Evolutionary conservation across 2,113 vertebrate genomes (phyloP).

Genomic region (Grammomys dolichurus): DNA sequence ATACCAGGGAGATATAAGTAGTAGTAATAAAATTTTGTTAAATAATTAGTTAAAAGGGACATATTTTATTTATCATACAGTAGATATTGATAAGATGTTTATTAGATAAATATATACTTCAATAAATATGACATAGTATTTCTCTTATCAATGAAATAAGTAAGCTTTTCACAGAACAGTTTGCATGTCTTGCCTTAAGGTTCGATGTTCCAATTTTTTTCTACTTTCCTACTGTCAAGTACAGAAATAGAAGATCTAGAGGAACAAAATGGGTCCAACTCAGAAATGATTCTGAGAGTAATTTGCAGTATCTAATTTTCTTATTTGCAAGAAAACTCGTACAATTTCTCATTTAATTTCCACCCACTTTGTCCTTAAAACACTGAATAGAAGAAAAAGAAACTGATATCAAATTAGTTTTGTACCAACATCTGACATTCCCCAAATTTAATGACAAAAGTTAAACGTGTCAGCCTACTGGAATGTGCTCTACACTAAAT

Average conservation of each 20-base stretch:
- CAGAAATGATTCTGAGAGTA: conserved; percentile 31
- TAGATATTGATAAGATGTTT: conserved; percentile 51
- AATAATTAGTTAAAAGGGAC: not conserved
- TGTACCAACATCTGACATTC: not conserved
- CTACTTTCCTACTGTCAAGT: not conserved
- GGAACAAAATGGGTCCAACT: not conserved
- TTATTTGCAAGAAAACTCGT: not conserved
- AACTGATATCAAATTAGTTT: not conserved
- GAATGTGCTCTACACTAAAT: not conserved
- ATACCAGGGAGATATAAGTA: not conserved
- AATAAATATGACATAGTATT: conserved; percentile 30
- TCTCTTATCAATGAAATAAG: not conserved
- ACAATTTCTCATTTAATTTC: not conserved
- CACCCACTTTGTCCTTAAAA: not conserved
- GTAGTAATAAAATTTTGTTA: not conserved
- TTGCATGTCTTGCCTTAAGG: not conserved
- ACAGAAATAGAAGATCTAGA: not conserved
- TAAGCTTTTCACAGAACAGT: conserved; percentile 45
- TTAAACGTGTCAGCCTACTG: not conserved
- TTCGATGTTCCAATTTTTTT: not conserved
- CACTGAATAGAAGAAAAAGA: conserved; percentile 45
- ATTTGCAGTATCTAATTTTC: conserved; percentile 6
- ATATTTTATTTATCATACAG: not conserved
- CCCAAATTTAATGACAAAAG: not conserved
- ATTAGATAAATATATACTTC: conserved; percentile 46